Evolutionary conservation across 1,140 invertebrate genomes (phyloP), one percentile per base, ranked within the genome.

Genomic region (Pseudobourletiella spinata): DNA sequence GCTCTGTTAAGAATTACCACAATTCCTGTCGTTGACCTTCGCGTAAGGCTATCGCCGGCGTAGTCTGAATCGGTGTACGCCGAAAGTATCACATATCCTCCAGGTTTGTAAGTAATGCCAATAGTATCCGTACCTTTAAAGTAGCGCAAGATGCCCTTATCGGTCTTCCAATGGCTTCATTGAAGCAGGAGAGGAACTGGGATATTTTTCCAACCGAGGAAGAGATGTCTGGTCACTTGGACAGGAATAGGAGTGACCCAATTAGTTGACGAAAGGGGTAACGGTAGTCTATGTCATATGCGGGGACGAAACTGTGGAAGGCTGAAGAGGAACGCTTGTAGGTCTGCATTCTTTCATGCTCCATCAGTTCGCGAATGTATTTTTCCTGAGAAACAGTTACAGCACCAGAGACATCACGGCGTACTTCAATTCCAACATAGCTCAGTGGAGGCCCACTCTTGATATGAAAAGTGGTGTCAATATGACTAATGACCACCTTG

Each of bases 21-120:
- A 11, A 39, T n/a, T 39, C 74, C 75, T 14, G 72, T 73, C 26
- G 72, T 76, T 22, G 74, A 77, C 66, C 72, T 75, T 43, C 74
- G 69, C 30, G 76, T 71, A 6, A 63, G 8, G 6, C 6, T 64
- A 44, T 74, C 69, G 3, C 62, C 70, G 24, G 66, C 75, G 72
- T 75, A 78, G 65, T 39, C 35, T 39, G 35, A 39, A n/a, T 39
- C 35, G n/a, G 35, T 11, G 35, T 39, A 39, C n/a, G 11, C 35
- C n/a, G n/a, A 11, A 11, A 39, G 35, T 39, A 11, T 48, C 15
- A 48, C 8, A 18, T 48, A 15, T 11, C 20, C 46, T 48, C 14
- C 14, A 22, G 46, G 14, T 14, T 22, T 6, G 46, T 48, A 48
- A 6, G 46, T 48, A 22, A 48, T 18, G 6, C 46, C 46, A 18